Conservation (phyloP, 2,888 invertebrate genomes). For the Gymnosoma rotundatum region DNA sequence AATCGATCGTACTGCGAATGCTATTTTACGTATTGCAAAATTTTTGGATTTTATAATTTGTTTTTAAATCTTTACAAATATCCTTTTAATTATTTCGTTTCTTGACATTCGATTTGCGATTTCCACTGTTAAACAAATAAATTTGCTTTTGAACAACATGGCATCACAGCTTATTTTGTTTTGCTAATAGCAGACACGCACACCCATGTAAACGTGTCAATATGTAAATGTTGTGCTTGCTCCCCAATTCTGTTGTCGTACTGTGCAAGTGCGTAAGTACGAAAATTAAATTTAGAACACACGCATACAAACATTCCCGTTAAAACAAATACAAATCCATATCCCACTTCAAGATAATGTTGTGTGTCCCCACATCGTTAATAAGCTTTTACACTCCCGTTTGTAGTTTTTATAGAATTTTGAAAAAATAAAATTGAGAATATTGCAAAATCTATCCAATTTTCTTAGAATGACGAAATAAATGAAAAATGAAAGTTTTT, state of each 20-base stretch:
- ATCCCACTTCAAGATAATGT: conserved; percentile 26
- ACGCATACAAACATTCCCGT: neutral
- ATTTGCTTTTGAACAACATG: neutral
- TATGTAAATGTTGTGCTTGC: neutral
- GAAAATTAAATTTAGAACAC: conserved; percentile 33
- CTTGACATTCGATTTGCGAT: neutral
- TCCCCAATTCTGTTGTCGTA: neutral
- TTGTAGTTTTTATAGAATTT: neutral
- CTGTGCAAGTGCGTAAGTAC: conserved; percentile 12
- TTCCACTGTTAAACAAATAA: neutral
- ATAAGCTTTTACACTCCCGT: neutral
- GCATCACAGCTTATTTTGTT: conserved; percentile 8
- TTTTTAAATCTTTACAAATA: too few species aligned
- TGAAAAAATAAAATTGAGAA: too few species aligned
- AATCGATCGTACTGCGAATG: too few species aligned
- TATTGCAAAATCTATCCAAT: neutral
- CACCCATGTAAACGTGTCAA: neutral
- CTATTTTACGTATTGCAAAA: too few species aligned
- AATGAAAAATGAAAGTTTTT: conserved; percentile 65
- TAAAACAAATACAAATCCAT: conserved; percentile 2
- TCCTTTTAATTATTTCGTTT: too few species aligned
- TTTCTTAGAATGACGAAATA: neutral
- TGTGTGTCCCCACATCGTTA: neutral
- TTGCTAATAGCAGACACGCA: conserved; percentile 4
- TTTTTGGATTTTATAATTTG: too few species aligned